These are phyloP conservation scores for Drosophila insularis DNA, from an alignment of 1,140 invertebrate genomes.

Conservation along the genomic window DNA sequence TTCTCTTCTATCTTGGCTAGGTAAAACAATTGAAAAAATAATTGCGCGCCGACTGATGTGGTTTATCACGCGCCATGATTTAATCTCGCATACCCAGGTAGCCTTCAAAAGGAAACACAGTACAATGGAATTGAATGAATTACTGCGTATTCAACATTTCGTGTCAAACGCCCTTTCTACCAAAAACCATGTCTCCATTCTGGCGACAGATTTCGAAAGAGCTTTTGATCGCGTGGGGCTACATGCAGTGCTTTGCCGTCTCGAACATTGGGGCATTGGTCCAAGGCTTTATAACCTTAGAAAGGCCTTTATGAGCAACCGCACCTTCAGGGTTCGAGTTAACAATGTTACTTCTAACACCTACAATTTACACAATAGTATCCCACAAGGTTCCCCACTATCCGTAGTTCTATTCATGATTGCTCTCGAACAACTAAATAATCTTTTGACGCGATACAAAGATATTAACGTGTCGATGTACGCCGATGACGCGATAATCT, in stretches of 20 bases:
- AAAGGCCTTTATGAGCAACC: too few species aligned
- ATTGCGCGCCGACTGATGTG: neutral
- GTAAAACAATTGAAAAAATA: conserved; percentile 18
- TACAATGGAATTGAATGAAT: conserved; percentile 16
- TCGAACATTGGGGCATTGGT: conserved; percentile 21
- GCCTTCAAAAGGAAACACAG: too few species aligned
- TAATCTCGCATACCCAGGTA: conserved; percentile 10
- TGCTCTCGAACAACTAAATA: conserved; percentile 31
- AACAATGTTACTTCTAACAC: conserved; percentile 16
- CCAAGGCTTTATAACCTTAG: conserved; percentile 3
- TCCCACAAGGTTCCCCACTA: conserved; percentile 36
- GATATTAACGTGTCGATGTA: conserved; percentile 26
- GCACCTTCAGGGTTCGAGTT: too few species aligned
- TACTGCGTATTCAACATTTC: conserved; percentile 21
- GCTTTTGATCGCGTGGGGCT: conserved; percentile 15
- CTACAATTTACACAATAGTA: conserved; percentile 23
- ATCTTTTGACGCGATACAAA: conserved; percentile 17
- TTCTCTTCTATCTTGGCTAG: conserved; percentile 1
- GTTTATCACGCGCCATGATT: conserved; percentile 19
- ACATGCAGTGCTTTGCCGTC: too few species aligned
- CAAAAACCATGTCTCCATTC: conserved; percentile 25
- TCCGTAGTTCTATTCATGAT: conserved; percentile 39
- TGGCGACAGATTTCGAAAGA: conserved; percentile 28
- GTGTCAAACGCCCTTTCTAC: conserved; percentile 10
- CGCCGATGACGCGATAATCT: conserved; percentile 31